Evolutionary conservation across 1,140 invertebrate genomes (phyloP), one percentile per base, ranked within the genome.

Genomic region (Eupristina koningsbergeri): DNA sequence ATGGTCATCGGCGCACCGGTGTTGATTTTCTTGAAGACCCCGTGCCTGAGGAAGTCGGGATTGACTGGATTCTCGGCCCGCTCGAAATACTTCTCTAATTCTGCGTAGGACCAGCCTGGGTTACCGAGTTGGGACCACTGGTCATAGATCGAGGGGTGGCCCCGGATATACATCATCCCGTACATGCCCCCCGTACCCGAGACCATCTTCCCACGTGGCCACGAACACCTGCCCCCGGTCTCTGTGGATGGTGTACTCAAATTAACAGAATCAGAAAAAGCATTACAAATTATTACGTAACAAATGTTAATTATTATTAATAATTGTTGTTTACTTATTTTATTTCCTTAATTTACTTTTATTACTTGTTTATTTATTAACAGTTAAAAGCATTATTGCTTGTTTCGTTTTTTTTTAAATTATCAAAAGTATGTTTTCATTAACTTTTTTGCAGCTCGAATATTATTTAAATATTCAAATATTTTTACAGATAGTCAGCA

Each of bases 81-180:
- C 64, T 92, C 91, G 85, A 93, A 93, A 77, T 93, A 93, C 22
- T 89, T 95, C n/a, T 96, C 89, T 0, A 98, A 93, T 78, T 97
- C 95, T 3, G 95, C 91, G 89, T 97, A 99, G 13, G 95, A 95
- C 98, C 98, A 99, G 3, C 96, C 97, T 3, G 90, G 89, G 84
- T 98, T 98, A 15, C 98, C 98, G 84, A 95, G 92, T 8, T 91
- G 91, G 11, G 92, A 94, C 96, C 96, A 97, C 61, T 93, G 91
- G 89, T 97, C 95, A 87, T 95, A 97, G 85, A 96, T 95, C n/a
- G 94, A 92, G 1, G 94, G 94, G 88, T 96, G 95, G 0, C 96
- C 96, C 74, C 96, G 92, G 36, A 94, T 94, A 87, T 97, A 97
- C 76, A 97, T 95, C 94, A 97, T 94, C 85, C 97, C 97, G 89